A percentile compares a stretch with the other conserved stretches of the same genome.
Evolutionary conservation across 2,113 vertebrate genomes (phyloP).

Genomic region (Antigone vipio): DNA sequence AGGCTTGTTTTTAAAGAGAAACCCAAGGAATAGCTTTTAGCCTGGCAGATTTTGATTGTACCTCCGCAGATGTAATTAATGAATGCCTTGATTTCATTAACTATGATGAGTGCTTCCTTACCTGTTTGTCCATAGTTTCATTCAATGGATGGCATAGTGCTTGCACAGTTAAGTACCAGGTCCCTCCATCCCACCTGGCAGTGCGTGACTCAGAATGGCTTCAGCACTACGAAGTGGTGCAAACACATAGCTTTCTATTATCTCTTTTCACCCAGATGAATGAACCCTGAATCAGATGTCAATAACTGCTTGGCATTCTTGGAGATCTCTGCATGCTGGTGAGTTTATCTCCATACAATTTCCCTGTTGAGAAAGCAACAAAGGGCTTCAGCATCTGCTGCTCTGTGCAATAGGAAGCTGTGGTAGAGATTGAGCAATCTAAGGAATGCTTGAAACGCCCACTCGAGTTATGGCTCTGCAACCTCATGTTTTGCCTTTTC

Average conservation of each 20-base stretch:
- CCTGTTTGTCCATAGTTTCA: fast-evolving
- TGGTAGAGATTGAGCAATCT: constrained; percentile 33
- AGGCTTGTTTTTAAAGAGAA: neutral
- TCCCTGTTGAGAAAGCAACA: constrained; percentile 38
- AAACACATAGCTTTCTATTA: neutral
- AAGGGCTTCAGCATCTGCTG: neutral
- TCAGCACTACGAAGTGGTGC: neutral
- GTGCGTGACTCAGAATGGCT: neutral
- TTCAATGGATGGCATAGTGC: neutral
- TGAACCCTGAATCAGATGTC: constrained; percentile 51
- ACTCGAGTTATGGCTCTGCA: constrained; percentile 15
- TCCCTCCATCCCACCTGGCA: neutral
- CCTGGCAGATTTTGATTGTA: neutral
- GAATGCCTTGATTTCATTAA: neutral
- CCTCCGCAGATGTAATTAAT: neutral
- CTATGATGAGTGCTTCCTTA: neutral
- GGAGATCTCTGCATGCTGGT: constrained; percentile 1
- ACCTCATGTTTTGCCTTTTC: neutral
- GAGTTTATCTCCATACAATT: constrained; percentile 35
- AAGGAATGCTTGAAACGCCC: constrained; percentile 41
- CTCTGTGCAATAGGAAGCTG: constrained; percentile 22
- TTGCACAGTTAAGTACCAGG: neutral
- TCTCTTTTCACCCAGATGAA: constrained; percentile 39
- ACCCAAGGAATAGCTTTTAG: neutral
- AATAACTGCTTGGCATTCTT: constrained; percentile 40